Conservation (phyloP, 1,140 invertebrate genomes). For the Dysdera silvatica region DNA sequence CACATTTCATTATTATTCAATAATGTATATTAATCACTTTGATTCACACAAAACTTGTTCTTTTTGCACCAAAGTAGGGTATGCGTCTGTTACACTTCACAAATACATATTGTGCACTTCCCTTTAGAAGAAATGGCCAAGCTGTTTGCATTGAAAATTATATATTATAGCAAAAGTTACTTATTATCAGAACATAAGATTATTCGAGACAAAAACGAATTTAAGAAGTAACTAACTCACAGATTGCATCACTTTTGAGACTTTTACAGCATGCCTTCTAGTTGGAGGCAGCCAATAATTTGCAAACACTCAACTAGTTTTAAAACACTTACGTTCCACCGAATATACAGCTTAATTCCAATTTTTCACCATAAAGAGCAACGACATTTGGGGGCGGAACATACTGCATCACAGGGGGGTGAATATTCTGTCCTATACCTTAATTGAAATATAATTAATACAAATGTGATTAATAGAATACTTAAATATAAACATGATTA, state of each 20-base stretch:
- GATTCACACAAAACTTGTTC: no score
- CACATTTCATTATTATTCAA: no score
- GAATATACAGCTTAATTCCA: constrained; percentile 47
- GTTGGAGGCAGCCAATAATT: neutral
- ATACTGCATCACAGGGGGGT: constrained; percentile 61
- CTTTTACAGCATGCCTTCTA: neutral
- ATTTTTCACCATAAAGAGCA: constrained; percentile 66
- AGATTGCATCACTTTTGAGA: neutral
- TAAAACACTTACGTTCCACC: constrained; percentile 34
- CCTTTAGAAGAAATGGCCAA: no score
- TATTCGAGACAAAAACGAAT: neutral
- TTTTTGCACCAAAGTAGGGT: no score
- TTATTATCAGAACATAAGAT: neutral
- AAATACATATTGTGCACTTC: no score
- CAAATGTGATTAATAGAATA: no score
- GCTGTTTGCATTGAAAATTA: no score
- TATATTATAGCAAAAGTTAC: neutral
- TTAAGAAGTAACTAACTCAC: neutral
- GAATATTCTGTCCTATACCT: constrained; percentile 58
- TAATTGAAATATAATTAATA: no score
- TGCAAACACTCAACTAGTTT: neutral
- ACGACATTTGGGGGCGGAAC: constrained; percentile 74
- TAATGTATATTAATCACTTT: no score
- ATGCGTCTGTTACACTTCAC: no score
- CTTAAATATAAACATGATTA: no score